Evolutionary conservation across 2,888 invertebrate species (phyloP).

Genomic region (Empis stercorea): DNA sequence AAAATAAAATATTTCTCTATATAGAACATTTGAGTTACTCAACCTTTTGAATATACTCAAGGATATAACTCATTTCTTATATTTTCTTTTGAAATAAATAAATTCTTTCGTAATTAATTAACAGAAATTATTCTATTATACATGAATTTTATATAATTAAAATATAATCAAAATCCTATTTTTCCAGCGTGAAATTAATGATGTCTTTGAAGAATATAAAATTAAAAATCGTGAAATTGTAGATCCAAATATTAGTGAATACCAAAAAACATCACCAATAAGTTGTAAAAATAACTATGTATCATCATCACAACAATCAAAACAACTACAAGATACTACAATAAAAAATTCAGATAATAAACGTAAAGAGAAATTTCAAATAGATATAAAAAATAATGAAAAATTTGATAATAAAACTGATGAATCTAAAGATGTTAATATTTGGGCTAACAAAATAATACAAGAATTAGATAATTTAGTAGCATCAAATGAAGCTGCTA

Average conservation of each 20-base stretch:
- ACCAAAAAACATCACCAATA: too few species aligned
- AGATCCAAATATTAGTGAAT: background rate
- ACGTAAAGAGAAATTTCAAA: background rate
- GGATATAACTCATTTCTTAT: too few species aligned
- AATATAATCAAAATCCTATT: background rate
- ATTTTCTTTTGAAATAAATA: too few species aligned
- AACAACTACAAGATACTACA: background rate
- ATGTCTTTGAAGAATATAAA: constrained; percentile 33
- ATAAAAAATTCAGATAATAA: too few species aligned
- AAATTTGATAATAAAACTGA: background rate
- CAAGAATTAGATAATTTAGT: constrained; percentile 36
- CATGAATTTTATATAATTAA: background rate
- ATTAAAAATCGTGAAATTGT: constrained; percentile 21
- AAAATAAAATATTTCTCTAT: too few species aligned
- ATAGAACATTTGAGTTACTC: too few species aligned
- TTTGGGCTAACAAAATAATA: constrained; percentile 36
- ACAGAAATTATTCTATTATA: constrained; percentile 7
- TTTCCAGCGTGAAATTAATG: constrained; percentile 35
- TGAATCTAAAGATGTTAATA: constrained; percentile 28
- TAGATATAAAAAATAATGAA: background rate
- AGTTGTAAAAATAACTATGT: too few species aligned
- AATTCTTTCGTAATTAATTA: too few species aligned
- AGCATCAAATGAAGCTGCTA: constrained; percentile 22
- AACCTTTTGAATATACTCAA: too few species aligned
- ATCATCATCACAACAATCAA: background rate